These are phyloP conservation scores for Drosophila nr. perissopoda DNA, from an alignment of 2,888 invertebrate species.

Conservation along the genomic window DNA sequence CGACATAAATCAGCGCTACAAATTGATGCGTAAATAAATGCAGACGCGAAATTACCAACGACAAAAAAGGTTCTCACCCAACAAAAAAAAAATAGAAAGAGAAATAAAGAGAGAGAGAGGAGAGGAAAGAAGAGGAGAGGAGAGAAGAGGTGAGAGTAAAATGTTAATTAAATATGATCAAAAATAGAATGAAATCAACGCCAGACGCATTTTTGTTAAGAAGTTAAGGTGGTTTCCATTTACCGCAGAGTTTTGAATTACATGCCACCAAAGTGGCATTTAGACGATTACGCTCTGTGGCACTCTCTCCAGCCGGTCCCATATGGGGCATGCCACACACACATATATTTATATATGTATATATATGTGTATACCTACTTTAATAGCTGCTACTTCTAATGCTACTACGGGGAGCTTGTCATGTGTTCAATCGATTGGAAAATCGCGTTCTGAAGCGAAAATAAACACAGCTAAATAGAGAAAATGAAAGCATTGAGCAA, in stretches of 20 bases:
- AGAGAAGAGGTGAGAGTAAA: constrained; percentile 34
- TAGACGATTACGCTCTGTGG: constrained; percentile 15
- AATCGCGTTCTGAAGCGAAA: constrained; percentile 80
- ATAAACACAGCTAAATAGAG: constrained; percentile 80
- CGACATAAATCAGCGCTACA: constrained; percentile 76
- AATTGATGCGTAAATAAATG: constrained; percentile 78
- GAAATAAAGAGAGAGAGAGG: background rate
- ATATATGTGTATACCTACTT: constrained; percentile 36
- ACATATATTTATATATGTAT: constrained; percentile 11
- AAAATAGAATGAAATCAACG: constrained; percentile 65
- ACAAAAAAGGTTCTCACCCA: constrained; percentile 51
- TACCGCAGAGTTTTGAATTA: constrained; percentile 56
- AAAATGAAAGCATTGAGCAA: constrained; percentile 58
- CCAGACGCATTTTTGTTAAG: constrained; percentile 18
- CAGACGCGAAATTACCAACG: constrained; percentile 33
- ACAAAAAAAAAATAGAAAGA: constrained; percentile 18
- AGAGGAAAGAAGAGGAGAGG: background rate
- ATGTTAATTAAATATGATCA: constrained; percentile 72
- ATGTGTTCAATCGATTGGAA: constrained; percentile 79
- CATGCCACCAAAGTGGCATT: constrained; percentile 38
- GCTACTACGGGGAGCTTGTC: constrained; percentile 53
- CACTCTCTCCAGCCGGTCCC: constrained; percentile 42
- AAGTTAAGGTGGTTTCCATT: constrained; percentile 45
- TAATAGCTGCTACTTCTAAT: constrained; percentile 42
- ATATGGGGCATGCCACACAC: constrained; percentile 38